phyloP scores from a whole-genome alignment of 2,888 invertebrate species.

The Drosophila austrosaltans region DNA sequence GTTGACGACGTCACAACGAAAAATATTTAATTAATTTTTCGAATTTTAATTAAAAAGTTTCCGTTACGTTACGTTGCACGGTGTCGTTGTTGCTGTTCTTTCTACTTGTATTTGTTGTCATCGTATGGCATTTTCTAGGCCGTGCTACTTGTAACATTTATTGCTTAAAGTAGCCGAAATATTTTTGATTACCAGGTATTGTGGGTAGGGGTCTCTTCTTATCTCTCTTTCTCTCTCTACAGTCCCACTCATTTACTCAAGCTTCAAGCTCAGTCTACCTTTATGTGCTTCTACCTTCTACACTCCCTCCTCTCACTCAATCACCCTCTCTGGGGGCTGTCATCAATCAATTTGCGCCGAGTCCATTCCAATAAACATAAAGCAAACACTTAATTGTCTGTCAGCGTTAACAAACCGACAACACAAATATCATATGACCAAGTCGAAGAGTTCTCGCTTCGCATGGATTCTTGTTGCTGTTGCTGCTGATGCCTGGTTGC shows the following conservation, averaged over 20 bases:
- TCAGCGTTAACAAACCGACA: conserved; percentile 80
- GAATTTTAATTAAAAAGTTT: conserved; percentile 79
- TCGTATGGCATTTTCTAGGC: conserved; percentile 28
- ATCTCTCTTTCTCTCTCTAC: conserved; percentile 22
- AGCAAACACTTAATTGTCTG: conserved; percentile 80
- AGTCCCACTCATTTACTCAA: not conserved
- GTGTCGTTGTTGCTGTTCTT: not conserved
- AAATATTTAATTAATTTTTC: conserved; percentile 79
- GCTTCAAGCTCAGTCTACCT: conserved; percentile 10
- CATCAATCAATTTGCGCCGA: conserved; percentile 72
- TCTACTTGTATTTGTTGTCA: not conserved
- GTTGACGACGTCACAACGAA: conserved; percentile 67
- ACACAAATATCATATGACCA: conserved; percentile 77
- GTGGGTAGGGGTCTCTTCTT: not conserved
- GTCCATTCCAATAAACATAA: conserved; percentile 79
- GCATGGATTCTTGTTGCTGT: conserved; percentile 19
- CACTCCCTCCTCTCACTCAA: conserved; percentile 1
- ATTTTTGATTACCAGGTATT: conserved; percentile 58
- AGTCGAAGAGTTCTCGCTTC: conserved; percentile 22
- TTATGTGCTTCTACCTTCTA: not conserved
- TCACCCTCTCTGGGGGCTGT: conserved; percentile 46
- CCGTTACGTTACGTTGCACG: conserved; percentile 58
- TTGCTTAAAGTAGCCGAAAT: conserved; percentile 64
- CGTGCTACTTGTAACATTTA: conserved; percentile 57
- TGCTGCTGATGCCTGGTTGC: conserved; percentile 27